Percentiles rank a stretch among this genome's conserved stretches.
Evolutionary conservation across 2,113 vertebrate genomes (phyloP).

Genomic region (Pteruthius melanotis): DNA sequence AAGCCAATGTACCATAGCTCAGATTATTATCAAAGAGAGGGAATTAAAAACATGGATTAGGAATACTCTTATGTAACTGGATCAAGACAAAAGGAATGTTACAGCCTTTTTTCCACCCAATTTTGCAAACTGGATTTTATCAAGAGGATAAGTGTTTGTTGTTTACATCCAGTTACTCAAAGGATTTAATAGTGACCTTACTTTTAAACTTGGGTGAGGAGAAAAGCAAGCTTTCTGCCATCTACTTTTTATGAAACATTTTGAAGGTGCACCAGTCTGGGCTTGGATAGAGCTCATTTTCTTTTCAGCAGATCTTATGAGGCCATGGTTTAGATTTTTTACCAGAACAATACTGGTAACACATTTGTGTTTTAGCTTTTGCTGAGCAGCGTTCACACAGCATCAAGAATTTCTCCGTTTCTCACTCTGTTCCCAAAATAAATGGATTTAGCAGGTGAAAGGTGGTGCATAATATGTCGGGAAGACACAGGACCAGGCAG

Average conservation of each 20-base stretch:
- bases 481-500: neutral
- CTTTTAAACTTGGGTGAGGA: neutral
- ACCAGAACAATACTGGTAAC: neutral
- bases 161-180: neutral
- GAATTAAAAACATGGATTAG: neutral
- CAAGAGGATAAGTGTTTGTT: neutral
- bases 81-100: neutral
- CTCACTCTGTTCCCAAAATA: neutral
- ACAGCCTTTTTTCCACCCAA: neutral
- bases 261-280: rapidly evolving
- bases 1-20: neutral
- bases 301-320: neutral
- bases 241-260: neutral
- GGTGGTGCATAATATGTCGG: too few species aligned
- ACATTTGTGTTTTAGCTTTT: neutral
- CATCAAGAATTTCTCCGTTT: neutral
- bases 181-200: neutral
- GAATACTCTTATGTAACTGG: neutral
- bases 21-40: neutral
- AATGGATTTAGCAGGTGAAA: neutral
- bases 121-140: neutral
- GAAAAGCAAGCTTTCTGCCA: neutral
- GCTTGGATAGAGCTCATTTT: neutral
- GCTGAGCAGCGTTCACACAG: neutral
- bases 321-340: neutral